Evolutionary conservation across 2,888 invertebrate genomes (phyloP), one percentile per base, ranked within the genome.

Genomic region (Koerneria pararmatus): DNA sequence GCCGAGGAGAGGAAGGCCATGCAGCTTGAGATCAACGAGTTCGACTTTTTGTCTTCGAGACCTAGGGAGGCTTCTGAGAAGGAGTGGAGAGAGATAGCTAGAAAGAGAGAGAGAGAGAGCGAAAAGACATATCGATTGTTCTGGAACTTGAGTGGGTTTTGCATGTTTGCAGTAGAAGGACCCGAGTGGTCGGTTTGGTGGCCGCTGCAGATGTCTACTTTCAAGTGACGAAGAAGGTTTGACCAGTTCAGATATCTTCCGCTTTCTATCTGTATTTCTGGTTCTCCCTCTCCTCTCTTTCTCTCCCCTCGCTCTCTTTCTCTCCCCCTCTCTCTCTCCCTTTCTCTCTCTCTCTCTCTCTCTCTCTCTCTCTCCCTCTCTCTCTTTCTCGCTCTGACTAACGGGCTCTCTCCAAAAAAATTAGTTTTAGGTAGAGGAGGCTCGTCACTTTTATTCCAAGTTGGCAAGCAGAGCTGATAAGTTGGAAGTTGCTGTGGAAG

Each of bases 201-300:
- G 88, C 90, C 0, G 93, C 95, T 0, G 93, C 90, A 83, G 93
- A 95, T 84, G 90, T 92, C 0, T 93, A 93, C 83, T 87, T 97
- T 32, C 84, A 91, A 65, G 89, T 89, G 8, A 95, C 95, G 86
- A 91, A 91, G 0, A 89, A 90, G 73, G 93, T 94, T 83, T 93
- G 95, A 81, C 22, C 5, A 15, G 29, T n/a, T 19, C 22, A 34
- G 29, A 5, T 19, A 34, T 27, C 32, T 57, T 57, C 3, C 22
- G 34, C 1, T n/a, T 41, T 41, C 11, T 11, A 11, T 41, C 46
- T 11, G 11, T 11, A 41, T 41, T 41, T 15, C 11, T 15, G n/a
- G 46, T 11, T 41, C n/a, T 41, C 11, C 11, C n/a, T n/a, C 46
- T 11, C 46, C n/a, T n/a, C n/a, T n/a, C n/a, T n/a, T n/a, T n/a